Evolutionary conservation across 2,888 invertebrate species (phyloP).

Genomic region (Bugula neritina): DNA sequence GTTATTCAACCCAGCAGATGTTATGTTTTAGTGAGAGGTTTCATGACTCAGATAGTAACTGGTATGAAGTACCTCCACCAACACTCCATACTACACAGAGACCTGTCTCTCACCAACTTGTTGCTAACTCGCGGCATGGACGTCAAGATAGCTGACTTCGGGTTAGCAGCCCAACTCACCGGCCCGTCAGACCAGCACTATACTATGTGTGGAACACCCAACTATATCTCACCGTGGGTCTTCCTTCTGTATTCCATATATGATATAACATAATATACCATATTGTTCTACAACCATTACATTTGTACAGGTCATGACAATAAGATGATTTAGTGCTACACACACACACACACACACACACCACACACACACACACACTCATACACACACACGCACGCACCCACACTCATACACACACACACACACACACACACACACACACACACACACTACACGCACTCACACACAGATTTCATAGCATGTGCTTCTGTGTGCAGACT

Average conservation of each 20-base stretch:
- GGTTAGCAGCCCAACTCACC: constrained; percentile 77
- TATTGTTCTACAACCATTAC: background rate
- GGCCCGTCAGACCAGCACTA: constrained; percentile 79
- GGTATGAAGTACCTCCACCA: constrained; percentile 81
- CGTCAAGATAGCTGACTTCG: constrained; percentile 90
- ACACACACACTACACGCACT: too few species aligned
- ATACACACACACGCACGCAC: too few species aligned
- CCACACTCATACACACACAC: too few species aligned
- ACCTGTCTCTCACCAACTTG: constrained; percentile 78
- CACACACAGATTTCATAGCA: too few species aligned
- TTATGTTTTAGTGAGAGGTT: constrained; percentile 30
- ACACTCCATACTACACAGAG: constrained; percentile 79
- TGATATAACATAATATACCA: background rate
- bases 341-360: too few species aligned
- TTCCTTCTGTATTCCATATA: background rate
- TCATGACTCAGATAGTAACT: constrained; percentile 69
- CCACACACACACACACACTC: too few species aligned
- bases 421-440: too few species aligned
- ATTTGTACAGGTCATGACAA: too few species aligned
- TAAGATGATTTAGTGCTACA: too few species aligned
- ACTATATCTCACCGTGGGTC: constrained; percentile 84
- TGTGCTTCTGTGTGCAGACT: too few species aligned
- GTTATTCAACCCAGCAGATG: too few species aligned
- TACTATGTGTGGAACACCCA: constrained; percentile 91
- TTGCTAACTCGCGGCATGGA: constrained; percentile 74